Conservation (phyloP, 1,140 invertebrate genomes). For the Zaprionus vittiger region DNA sequence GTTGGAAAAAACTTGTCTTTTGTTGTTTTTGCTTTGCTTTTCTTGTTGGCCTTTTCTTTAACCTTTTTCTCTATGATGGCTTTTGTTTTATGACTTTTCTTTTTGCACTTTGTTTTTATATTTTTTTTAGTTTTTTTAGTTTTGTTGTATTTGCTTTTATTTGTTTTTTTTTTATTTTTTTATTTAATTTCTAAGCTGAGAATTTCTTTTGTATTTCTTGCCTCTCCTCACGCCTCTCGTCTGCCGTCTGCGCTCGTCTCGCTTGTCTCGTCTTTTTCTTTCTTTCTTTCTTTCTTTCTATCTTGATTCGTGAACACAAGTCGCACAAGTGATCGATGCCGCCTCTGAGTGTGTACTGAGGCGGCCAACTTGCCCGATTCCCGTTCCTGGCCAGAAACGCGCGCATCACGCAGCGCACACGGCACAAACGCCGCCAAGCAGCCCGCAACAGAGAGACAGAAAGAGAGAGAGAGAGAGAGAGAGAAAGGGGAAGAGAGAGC, state of each 20-base stretch:
- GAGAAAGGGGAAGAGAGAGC: conserved; percentile 3
- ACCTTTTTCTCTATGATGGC: conserved; percentile 41
- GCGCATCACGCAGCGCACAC: conserved; percentile 77
- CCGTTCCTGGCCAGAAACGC: conserved; percentile 54
- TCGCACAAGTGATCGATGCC: conserved; percentile 82
- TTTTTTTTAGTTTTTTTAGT: conserved; percentile 12
- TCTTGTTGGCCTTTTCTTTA: conserved; percentile 56
- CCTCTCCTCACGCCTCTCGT: conserved; percentile 19
- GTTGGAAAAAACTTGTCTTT: conserved; percentile 22
- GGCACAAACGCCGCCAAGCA: conserved; percentile 51
- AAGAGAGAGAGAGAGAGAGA: conserved; percentile 16
- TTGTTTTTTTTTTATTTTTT: conserved; percentile 28
- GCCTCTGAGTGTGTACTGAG: conserved; percentile 83
- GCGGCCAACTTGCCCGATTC: conserved; percentile 42
- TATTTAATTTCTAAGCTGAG: conserved; percentile 27
- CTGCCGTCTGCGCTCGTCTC: conserved; percentile 14
- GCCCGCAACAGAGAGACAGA: neutral
- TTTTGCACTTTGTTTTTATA: conserved; percentile 23
- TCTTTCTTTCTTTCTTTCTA: conserved; percentile 11
- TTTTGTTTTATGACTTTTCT: conserved; percentile 36
- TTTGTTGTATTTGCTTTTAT: conserved; percentile 2
- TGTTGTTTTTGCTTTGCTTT: conserved; percentile 15
- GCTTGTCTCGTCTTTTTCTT: conserved; percentile 28
- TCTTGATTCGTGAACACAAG: conserved; percentile 47
- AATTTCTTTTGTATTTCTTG: conserved; percentile 33